Percentiles rank a stretch among this genome's conserved stretches.
These are phyloP conservation scores for Ibidorhyncha struthersii DNA, from an alignment of 2,113 vertebrate species.

Conservation along the genomic window DNA sequence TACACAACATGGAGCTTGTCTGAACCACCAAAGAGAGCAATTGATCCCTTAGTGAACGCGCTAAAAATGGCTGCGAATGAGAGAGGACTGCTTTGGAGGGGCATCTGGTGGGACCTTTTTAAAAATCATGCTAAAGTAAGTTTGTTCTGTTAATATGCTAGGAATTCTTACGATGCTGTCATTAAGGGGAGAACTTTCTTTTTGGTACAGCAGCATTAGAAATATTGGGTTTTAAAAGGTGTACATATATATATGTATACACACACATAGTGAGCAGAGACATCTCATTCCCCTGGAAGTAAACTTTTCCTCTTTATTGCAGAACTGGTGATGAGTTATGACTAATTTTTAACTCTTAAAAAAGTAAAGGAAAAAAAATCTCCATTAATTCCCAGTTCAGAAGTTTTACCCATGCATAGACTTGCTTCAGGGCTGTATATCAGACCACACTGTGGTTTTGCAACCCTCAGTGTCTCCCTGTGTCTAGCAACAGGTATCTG, in stretches of 20 bases:
- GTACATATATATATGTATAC: accelerated
- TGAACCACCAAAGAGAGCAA: neutral
- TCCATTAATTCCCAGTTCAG: neutral
- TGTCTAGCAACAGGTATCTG: neutral
- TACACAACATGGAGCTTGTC: neutral
- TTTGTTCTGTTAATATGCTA: neutral
- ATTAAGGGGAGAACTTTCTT: neutral
- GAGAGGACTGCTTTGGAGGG: neutral
- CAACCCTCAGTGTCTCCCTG: neutral
- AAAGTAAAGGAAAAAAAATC: neutral
- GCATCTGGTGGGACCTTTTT: neutral
- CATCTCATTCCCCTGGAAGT: neutral
- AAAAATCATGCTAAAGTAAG: neutral
- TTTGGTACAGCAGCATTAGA: neutral
- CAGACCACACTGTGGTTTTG: neutral
- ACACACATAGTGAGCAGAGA: neutral
- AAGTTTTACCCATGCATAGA: neutral
- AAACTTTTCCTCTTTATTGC: neutral
- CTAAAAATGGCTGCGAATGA: neutral
- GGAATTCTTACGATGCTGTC: neutral
- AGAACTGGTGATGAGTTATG: neutral
- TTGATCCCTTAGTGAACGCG: neutral
- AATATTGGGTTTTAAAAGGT: neutral
- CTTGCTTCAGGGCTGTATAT: neutral
- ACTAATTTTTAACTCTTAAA: neutral